These are phyloP conservation scores for Tethea ocularis DNA, from an alignment of 2,888 invertebrate genomes.

Conservation along the genomic window DNA sequence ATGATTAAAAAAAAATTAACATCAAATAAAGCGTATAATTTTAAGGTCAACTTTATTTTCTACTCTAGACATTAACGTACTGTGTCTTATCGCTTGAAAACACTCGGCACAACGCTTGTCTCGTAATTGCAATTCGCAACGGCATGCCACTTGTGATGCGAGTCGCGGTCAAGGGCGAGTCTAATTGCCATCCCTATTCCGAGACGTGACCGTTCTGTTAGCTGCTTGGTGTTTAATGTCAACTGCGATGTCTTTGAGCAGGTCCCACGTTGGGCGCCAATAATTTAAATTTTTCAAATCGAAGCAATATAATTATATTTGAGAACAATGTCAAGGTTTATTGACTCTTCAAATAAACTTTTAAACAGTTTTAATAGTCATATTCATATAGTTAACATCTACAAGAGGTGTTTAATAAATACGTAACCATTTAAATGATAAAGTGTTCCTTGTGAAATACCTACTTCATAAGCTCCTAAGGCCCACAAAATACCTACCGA, in stretches of 20 bases:
- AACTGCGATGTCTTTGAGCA: neutral
- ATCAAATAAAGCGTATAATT: neutral
- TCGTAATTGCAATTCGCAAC: neutral
- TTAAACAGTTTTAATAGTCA: too few relatives aligned
- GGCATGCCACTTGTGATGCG: slow-evolving; percentile 4
- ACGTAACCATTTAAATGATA: too few relatives aligned
- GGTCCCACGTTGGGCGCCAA: slow-evolving; percentile 1
- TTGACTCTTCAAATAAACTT: too few relatives aligned
- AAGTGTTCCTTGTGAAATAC: too few relatives aligned
- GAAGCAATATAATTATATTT: neutral
- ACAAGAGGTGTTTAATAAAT: too few relatives aligned
- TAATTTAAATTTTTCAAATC: neutral
- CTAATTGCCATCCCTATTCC: neutral
- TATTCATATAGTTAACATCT: too few relatives aligned
- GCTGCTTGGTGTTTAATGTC: neutral
- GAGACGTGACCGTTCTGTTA: neutral
- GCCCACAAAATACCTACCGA: too few relatives aligned
- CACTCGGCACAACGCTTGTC: neutral
- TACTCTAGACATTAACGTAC: neutral
- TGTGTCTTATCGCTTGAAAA: neutral
- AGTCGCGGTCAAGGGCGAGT: neutral
- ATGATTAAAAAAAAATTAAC: too few relatives aligned
- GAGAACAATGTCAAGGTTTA: neutral
- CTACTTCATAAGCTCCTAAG: too few relatives aligned
- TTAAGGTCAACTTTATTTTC: neutral